phyloP scores from a whole-genome alignment of 2,888 invertebrate species.

The Trachelus stipa region DNA sequence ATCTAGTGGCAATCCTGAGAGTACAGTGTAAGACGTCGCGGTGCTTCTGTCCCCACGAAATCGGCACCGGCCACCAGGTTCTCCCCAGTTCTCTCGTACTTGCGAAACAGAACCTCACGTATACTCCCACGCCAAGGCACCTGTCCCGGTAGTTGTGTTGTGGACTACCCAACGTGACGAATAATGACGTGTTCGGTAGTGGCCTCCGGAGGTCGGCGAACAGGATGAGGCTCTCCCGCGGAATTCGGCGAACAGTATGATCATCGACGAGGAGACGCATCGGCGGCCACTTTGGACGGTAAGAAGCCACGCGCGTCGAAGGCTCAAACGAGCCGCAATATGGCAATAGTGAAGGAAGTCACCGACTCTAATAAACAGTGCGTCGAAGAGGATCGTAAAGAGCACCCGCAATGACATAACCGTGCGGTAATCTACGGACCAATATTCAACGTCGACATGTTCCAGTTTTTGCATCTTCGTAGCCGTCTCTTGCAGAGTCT shows the following conservation, averaged over 20 bases:
- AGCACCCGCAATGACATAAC: background rate
- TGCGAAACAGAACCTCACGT: background rate
- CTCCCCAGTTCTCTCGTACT: background rate
- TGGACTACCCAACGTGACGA: background rate
- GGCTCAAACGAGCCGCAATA: slow-evolving; percentile 23
- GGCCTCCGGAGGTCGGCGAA: slow-evolving; percentile 13
- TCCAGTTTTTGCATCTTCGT: slow-evolving; percentile 52
- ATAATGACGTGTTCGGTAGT: slow-evolving; percentile 18
- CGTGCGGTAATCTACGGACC: background rate
- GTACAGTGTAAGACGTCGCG: background rate
- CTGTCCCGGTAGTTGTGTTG: background rate
- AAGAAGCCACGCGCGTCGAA: background rate
- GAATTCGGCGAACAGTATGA: background rate
- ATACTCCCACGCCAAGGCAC: background rate
- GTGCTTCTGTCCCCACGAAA: background rate
- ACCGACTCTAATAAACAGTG: background rate
- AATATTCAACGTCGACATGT: slow-evolving; percentile 36
- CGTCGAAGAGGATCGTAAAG: background rate
- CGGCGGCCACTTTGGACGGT: background rate
- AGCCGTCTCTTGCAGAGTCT: slow-evolving; percentile 56
- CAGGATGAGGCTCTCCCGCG: slow-evolving; percentile 6
- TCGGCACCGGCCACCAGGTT: background rate
- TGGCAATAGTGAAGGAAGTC: slow-evolving; percentile 28
- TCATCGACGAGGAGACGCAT: background rate
- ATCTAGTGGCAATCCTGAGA: background rate